A percentile compares a stretch with the other conserved stretches of the same genome.
Conservation (phyloP, 35 echinoderm and acorn worm genomes). For the Apostichopus parvimensis region DNA sequence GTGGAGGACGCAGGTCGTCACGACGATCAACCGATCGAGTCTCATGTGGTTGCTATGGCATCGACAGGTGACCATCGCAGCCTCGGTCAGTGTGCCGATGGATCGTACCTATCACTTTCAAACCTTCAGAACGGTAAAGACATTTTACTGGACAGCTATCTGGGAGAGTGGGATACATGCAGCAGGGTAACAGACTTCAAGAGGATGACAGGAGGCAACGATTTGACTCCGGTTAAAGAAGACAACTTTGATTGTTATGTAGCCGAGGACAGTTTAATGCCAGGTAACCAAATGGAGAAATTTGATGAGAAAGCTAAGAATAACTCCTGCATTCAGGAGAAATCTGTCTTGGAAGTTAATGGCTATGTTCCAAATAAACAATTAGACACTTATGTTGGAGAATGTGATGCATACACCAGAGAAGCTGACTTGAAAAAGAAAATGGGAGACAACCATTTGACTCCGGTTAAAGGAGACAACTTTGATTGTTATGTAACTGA, state of each 20-base stretch:
- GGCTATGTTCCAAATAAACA: not conserved
- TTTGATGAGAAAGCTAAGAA: not conserved
- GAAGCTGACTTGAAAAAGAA: not conserved
- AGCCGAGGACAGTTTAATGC: not conserved
- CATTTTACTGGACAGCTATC: not conserved
- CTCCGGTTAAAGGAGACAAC: not conserved
- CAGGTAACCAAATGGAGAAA: not conserved
- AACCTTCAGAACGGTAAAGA: not conserved
- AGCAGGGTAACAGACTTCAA: not conserved
- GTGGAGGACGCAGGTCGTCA: no score
- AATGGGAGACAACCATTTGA: not conserved
- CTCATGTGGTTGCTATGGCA: no score
- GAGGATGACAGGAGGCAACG: not conserved
- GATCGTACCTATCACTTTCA: no score
- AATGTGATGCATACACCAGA: not conserved
- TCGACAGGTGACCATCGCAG: no score
- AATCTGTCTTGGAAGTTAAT: not conserved
- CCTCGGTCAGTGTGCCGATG: no score
- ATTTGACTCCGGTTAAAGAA: not conserved
- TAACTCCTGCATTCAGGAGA: not conserved
- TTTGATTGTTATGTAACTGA: not conserved
- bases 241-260: not conserved
- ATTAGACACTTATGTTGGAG: not conserved
- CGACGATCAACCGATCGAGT: no score
- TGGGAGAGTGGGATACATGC: not conserved